Conservation (phyloP, 2,888 invertebrate species). For the Punctoribates punctum region DNA sequence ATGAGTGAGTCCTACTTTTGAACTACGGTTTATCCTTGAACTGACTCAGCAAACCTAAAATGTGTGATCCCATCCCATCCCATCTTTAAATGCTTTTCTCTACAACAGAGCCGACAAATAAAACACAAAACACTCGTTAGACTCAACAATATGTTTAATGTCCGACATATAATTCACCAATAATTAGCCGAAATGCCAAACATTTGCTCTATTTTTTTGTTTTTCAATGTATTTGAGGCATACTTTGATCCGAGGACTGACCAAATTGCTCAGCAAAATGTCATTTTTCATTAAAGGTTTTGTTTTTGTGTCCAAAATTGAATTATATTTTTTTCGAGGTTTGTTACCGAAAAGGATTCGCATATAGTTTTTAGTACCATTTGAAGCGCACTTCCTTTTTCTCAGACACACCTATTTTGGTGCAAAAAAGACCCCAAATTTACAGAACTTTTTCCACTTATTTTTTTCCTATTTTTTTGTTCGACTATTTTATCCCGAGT, state of each 20-base stretch:
- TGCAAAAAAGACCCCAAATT: slow-evolving; percentile 21
- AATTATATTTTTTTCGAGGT: neutral
- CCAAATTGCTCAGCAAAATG: no score
- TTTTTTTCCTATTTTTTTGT: slow-evolving; percentile 9
- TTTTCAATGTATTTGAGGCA: no score
- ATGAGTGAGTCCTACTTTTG: slow-evolving; percentile 34
- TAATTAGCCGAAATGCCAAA: no score
- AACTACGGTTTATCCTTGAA: slow-evolving; percentile 26
- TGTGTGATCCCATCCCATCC: slow-evolving; percentile 30
- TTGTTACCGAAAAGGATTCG: slow-evolving; percentile 22
- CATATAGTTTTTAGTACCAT: slow-evolving; percentile 1
- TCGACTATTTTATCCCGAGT: neutral
- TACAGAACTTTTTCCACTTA: slow-evolving; percentile 2
- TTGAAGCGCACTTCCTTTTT: slow-evolving; percentile 37
- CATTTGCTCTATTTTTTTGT: no score
- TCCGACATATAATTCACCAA: neutral
- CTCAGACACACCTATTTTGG: slow-evolving; percentile 31
- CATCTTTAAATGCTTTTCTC: neutral
- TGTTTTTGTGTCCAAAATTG: slow-evolving; percentile 4
- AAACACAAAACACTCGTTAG: neutral
- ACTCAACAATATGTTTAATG: slow-evolving; percentile 4
- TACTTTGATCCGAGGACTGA: no score
- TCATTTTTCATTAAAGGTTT: no score
- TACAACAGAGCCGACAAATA: slow-evolving; percentile 2
- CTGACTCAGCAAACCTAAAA: slow-evolving; percentile 17